phyloP scores from a whole-genome alignment of 2,888 invertebrate genomes.

The Diloba caeruleocephala region DNA sequence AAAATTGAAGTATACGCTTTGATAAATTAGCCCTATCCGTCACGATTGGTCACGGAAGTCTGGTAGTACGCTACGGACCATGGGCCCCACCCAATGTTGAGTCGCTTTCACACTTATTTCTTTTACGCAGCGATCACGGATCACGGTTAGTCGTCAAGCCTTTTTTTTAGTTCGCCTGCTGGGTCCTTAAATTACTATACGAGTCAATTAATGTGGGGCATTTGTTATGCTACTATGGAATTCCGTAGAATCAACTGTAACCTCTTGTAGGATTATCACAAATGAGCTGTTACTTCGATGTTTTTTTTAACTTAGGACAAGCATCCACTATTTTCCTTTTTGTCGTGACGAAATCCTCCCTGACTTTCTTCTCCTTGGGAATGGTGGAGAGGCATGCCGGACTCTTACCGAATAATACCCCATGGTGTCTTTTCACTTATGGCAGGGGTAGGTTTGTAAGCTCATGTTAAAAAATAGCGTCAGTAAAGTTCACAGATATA shows the following conservation, averaged over 20 bases:
- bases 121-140: conserved; percentile 40
- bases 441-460: no score
- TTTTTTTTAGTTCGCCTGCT: conserved; percentile 48
- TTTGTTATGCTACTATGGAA: conserved; percentile 39
- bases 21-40: conserved; percentile 87
- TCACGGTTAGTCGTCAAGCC: conserved; percentile 16
- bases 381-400: no score
- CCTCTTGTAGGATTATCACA: conserved; percentile 10
- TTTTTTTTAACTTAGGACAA: background rate
- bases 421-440: no score
- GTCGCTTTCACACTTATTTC: conserved; percentile 58
- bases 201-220: conserved; percentile 45
- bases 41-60: conserved; percentile 87
- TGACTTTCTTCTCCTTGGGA: no score
- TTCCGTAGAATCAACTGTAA: conserved; percentile 15
- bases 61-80: conserved; percentile 52
- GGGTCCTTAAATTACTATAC: conserved; percentile 49
- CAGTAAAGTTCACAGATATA: no score
- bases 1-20: conserved; percentile 85
- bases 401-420: no score
- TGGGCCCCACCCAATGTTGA: conserved; percentile 37
- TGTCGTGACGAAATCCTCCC: no score
- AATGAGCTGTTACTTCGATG: conserved; percentile 1
- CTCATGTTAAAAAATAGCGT: no score
- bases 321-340: background rate